A percentile compares a stretch with the other conserved stretches of the same genome.
Evolutionary conservation across 2,888 invertebrate species (phyloP).

Genomic region (Spialia ferax): DNA sequence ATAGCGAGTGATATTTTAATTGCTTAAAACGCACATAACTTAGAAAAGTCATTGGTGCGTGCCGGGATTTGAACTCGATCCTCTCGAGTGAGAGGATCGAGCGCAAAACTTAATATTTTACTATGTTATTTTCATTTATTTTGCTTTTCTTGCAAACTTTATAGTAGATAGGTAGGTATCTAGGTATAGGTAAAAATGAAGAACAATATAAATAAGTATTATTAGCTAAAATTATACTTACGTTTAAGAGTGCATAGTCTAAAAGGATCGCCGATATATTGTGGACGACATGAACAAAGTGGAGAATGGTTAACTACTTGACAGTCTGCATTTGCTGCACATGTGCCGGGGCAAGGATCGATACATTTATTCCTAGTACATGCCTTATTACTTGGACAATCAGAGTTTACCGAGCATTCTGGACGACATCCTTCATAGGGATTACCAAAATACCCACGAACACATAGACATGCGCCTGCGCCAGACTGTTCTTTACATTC

Average conservation of each 20-base stretch:
- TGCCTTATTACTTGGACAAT: slow-evolving; percentile 90
- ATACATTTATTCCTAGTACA: slow-evolving; percentile 91
- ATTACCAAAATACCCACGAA: slow-evolving; percentile 91
- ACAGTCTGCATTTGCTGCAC: slow-evolving; percentile 91
- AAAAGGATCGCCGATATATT: slow-evolving; percentile 92
- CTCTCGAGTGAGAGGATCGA: too few relatives aligned
- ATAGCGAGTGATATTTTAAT: too few relatives aligned
- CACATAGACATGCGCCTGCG: slow-evolving; percentile 89
- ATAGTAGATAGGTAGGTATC: too few relatives aligned
- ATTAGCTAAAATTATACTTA: slow-evolving; percentile 53
- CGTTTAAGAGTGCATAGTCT: slow-evolving; percentile 81
- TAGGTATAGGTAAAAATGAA: too few relatives aligned
- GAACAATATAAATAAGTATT: neutral
- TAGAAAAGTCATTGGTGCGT: too few relatives aligned
- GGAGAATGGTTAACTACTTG: slow-evolving; percentile 91
- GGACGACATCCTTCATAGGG: too few relatives aligned
- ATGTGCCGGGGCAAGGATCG: slow-evolving; percentile 93
- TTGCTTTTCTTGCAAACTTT: too few relatives aligned
- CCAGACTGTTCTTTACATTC: slow-evolving; percentile 86
- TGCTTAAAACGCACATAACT: too few relatives aligned
- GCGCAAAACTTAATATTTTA: too few relatives aligned
- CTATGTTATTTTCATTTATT: too few relatives aligned
- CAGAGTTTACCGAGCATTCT: slow-evolving; percentile 91
- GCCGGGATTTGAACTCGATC: too few relatives aligned
- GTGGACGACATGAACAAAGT: slow-evolving; percentile 88